Conservation (phyloP, 2,797 vertebrate genomes). For the Antennarius maculatus region DNA sequence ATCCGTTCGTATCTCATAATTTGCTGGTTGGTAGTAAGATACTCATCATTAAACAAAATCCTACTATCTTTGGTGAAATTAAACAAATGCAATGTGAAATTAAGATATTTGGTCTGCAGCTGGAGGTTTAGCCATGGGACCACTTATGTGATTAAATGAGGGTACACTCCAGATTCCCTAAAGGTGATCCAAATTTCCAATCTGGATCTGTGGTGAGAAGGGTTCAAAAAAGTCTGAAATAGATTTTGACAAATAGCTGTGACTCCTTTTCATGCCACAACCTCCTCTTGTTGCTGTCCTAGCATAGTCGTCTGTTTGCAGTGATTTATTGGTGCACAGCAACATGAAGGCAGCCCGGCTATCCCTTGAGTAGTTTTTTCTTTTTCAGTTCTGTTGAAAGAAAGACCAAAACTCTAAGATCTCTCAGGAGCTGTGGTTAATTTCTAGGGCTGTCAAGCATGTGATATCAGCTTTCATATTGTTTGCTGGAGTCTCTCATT, state of each 20-base stretch:
- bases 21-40: not conserved
- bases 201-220: slow-evolving; percentile 30
- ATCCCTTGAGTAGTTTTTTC: slow-evolving; percentile 20
- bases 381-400: slow-evolving; percentile 5
- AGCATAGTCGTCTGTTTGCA: slow-evolving; percentile 9
- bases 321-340: slow-evolving; percentile 34
- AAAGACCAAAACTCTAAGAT: not conserved
- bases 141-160: slow-evolving; percentile 51
- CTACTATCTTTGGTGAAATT: slow-evolving; percentile 10
- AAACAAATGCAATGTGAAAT: slow-evolving; percentile 33
- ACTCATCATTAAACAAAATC: not conserved
- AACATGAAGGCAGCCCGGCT: slow-evolving; percentile 4
- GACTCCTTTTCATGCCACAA: slow-evolving; percentile 15
- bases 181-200: slow-evolving; percentile 32
- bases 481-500: not conserved
- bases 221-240: slow-evolving; percentile 30
- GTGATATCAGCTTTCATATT: not conserved
- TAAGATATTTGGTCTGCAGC: slow-evolving; percentile 29
- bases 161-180: slow-evolving; percentile 23
- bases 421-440: not conserved
- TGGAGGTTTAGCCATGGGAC: slow-evolving; percentile 41
- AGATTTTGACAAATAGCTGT: slow-evolving; percentile 43
- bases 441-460: slow-evolving; percentile 1
- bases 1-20: not conserved
- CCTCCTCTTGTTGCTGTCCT: slow-evolving; percentile 15